Percentiles rank a stretch among this genome's conserved stretches.
These are phyloP conservation scores for Lepidostoma basale DNA, from an alignment of 1,140 invertebrate species.

Conservation along the genomic window DNA sequence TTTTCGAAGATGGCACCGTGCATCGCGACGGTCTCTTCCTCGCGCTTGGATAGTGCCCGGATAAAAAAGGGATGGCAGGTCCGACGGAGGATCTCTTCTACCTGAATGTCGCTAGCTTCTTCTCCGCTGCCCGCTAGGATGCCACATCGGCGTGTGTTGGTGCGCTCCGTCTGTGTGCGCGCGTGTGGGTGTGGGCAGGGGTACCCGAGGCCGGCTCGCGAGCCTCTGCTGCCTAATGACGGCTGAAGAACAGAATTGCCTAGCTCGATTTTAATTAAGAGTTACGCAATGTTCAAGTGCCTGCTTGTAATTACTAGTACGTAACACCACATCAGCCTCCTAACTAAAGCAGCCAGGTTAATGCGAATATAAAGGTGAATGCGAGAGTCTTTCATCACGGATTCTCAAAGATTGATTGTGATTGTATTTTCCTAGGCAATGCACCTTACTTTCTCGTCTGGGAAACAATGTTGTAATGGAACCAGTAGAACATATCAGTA, in stretches of 20 bases:
- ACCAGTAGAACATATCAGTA: no score
- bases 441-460: no score
- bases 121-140: constrained; percentile 43
- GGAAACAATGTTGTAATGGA: no score
- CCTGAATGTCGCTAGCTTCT: constrained; percentile 56
- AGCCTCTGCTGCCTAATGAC: neutral
- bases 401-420: no score
- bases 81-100: constrained; percentile 42
- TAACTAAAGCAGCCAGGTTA: neutral
- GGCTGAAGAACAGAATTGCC: neutral
- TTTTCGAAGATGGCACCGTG: constrained; percentile 47
- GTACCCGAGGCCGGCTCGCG: constrained; percentile 28
- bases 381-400: neutral
- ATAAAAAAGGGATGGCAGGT: neutral
- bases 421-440: no score
- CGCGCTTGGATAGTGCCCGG: neutral
- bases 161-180: constrained; percentile 17
- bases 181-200: constrained; percentile 28
- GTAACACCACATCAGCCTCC: neutral
- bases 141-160: constrained; percentile 28
- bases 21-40: constrained; percentile 48
- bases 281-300: neutral
- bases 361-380: neutral
- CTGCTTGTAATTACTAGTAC: neutral
- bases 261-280: neutral